Evolutionary conservation across 2,888 invertebrate species (phyloP), one percentile per base, ranked within the genome.

Genomic region (Oegoconia quadripuncta): DNA sequence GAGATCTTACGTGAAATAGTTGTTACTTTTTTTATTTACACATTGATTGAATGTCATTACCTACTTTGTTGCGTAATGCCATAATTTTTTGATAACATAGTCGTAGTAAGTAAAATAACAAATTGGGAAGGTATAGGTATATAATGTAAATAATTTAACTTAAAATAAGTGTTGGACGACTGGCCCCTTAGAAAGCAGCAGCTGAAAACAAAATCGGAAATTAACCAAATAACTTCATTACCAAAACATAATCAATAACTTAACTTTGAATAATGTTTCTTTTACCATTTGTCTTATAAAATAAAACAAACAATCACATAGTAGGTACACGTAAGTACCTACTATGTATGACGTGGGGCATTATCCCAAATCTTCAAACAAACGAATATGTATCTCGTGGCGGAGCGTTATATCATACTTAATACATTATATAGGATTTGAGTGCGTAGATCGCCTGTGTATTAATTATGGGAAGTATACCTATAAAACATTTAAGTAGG

Each of bases 191-290:
- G 75, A 56, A 86, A 68, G 83, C 86, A 68, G 86, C 83, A 71
- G 86, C 87, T 87, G 87, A 60, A 87, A 86, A 67, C 63, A 46
- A 64, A 68, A 66, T n/a, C n/a, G n/a, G n/a, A n/a, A n/a, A n/a
- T n/a, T n/a, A n/a, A 54, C 44, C 33, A 18, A 17, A 31, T 25
- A 32, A 32, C 16, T 39, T 28, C 13, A 3, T 30, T 27, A 9
- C 2, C n/a, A 15, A 29, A 16, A 29, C 6, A 16, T 16, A 4
- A 4, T n/a, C 2, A 15, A 15, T 16, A 16, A 29, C 29, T 8
- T 29, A 29, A 8, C 2, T 29, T 5, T n/a, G n/a, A n/a, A n/a
- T n/a, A n/a, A n/a, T n/a, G n/a, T n/a, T n/a, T n/a, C n/a, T n/a
- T n/a, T n/a, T n/a, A n/a, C n/a, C n/a, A n/a, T n/a, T n/a, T n/a